Conservation (phyloP, 53 echinoderm and acorn worm genomes). For the Apostichopus leukothele region DNA sequence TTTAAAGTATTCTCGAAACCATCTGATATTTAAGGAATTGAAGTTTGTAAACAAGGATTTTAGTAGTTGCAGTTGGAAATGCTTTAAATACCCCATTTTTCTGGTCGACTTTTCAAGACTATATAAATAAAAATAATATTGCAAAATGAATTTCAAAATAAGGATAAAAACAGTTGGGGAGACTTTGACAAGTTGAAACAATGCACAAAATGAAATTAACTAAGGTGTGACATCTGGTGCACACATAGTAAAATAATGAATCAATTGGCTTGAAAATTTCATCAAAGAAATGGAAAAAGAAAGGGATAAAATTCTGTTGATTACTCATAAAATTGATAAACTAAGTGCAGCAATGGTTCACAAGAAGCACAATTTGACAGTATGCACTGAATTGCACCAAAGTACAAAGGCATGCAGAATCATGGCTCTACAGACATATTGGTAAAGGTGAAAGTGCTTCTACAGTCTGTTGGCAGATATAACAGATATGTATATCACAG, state of each 20-base stretch:
- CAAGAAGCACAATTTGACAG: conserved; percentile 40
- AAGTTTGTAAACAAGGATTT: too few relatives aligned
- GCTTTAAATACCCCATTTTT: not conserved
- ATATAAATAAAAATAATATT: conserved; percentile 23
- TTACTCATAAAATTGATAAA: conserved; percentile 28
- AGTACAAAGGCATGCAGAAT: conserved; percentile 33
- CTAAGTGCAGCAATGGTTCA: conserved; percentile 45
- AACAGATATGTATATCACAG: not conserved
- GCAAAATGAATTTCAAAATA: conserved; percentile 35
- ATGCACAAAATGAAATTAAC: conserved; percentile 44
- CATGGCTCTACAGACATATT: not conserved
- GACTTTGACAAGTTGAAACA: conserved; percentile 40
- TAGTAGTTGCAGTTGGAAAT: not conserved
- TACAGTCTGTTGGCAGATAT: not conserved
- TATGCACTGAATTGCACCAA: conserved; percentile 44
- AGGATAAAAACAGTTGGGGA: conserved; percentile 25
- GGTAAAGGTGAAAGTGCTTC: not conserved
- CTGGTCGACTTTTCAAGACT: not conserved
- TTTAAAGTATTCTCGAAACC: too few relatives aligned
- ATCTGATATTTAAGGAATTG: too few relatives aligned
- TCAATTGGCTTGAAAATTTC: conserved; percentile 15
- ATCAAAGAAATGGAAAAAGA: conserved; percentile 5
- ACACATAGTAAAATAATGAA: conserved; percentile 43
- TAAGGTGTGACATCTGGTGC: conserved; percentile 42
- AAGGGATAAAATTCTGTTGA: conserved; percentile 17